These are phyloP conservation scores for Globodera ellingtonae DNA, from an alignment of 1,140 invertebrate genomes.

Conservation along the genomic window DNA sequence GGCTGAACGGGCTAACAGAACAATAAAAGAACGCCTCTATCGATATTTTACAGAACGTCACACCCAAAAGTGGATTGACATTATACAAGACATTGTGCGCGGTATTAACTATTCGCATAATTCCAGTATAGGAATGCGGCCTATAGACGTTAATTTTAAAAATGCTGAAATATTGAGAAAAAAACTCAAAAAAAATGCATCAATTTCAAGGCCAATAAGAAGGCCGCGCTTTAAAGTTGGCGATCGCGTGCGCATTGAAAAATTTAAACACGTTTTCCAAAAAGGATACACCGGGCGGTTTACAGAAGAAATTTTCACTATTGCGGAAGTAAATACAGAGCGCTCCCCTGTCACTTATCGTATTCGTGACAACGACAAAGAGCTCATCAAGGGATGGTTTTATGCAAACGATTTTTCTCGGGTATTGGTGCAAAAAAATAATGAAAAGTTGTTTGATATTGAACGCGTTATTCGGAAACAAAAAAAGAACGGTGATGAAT, in stretches of 20 bases:
- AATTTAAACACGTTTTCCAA: constrained; percentile 26
- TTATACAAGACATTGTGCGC: constrained; percentile 40
- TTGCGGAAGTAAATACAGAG: constrained; percentile 6
- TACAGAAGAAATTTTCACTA: constrained; percentile 32
- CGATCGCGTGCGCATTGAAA: constrained; percentile 30
- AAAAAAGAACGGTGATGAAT: constrained; percentile 15
- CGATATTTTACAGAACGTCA: constrained; percentile 42
- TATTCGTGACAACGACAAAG: background rate
- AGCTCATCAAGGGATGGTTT: constrained; percentile 23
- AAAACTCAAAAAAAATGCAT: background rate
- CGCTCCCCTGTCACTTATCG: constrained; percentile 12
- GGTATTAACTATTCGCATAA: constrained; percentile 38
- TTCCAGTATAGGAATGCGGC: constrained; percentile 26
- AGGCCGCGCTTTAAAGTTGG: constrained; percentile 4
- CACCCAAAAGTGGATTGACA: constrained; percentile 39
- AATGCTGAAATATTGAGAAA: constrained; percentile 27
- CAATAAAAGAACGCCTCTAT: constrained; percentile 41
- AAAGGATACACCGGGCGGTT: constrained; percentile 32
- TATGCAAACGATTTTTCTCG: constrained; percentile 36
- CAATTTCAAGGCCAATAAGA: background rate
- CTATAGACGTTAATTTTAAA: constrained; percentile 31
- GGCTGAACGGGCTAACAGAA: constrained; percentile 41
- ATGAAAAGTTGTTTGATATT: constrained; percentile 20
- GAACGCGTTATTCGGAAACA: constrained; percentile 12
- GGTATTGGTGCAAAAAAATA: constrained; percentile 40